Base-by-base conservation (phyloP, 2,113 vertebrate species). In the Chamaetylas fuelleborni region DNA sequence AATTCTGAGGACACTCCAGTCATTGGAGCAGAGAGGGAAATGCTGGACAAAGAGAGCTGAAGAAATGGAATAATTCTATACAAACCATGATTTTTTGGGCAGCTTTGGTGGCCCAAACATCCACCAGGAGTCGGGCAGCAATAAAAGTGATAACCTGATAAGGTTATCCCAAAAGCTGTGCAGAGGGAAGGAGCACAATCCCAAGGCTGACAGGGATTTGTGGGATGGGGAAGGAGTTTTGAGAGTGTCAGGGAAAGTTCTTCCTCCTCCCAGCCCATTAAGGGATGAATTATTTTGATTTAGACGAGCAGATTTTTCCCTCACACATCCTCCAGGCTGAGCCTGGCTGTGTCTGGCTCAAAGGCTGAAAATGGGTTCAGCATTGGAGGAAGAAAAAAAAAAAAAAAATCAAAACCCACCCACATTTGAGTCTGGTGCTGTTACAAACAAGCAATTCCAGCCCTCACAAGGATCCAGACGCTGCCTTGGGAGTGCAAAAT, bases 401-500 rank as follows among this genome's bases (percentile, higher is more conserved):
- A 14, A 50, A 51, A 8, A 58, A 56, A 83, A 47, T 28, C 36
- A 5, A 82, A 70, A 19, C 28, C 60, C 72, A 57, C 14, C 29
- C 51, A 48, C 57, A 80, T 61, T 92, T 95, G 65, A n/a, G 87
- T 58, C 66, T 64, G 65, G 78, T 74, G 81, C 72, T 54, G 58
- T 71, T 60, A 91, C 53, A 86, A 90, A 90, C 38, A 69, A 77
- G 31, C 16, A 54, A 60, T 84, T 66, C 53, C 26, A 87, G 95
- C 91, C 88, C 50, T 84, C 45, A 29, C 91, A 40, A 28, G 60
- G 76, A 65, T 93, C 51, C 83, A 16, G 77, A 92, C 81, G 66
- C 50, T 80, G 91, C 79, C 77, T 70, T 42, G 96, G 92, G 96
- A 96, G n/a, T 8, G 43, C 22, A 73, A 94, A 65, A 80, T 38